Evolutionary conservation across 2,797 vertebrate genomes (phyloP), one percentile per base, ranked within the genome.

Genomic region (Miichthys miiuy): DNA sequence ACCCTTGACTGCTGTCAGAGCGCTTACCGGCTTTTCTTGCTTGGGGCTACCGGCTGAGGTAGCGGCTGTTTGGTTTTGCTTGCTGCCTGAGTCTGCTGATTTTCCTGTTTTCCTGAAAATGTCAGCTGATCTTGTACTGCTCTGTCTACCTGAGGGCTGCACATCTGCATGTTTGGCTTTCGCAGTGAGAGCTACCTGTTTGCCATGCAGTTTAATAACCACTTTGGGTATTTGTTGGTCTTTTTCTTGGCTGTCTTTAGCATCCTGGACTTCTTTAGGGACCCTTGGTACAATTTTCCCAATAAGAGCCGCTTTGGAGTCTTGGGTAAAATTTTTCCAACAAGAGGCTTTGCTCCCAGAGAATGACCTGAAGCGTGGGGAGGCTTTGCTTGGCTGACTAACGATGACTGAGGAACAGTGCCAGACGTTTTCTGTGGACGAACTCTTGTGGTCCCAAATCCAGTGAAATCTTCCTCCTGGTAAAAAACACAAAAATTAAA

Each of bases 401-500:
- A 84, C 13, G 64, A 73, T 5, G 81, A 70, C 62, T 76, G 81
- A 72, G 67, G 50, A 69, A 77, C 51, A 56, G 72, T 7, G 21
- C 30, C 65, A 71, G 78, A 65, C 0, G 65, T 44, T 80, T 86
- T 92, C 55, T 89, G 81, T 50, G 77, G 65, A 69, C 74, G 63
- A 63, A 73, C 72, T 80, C 81, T 71, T 67, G 80, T 55, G 56
- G 92, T 92, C 84, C 94, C 95, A 93, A 97, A 97, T 89, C 97
- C 97, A 87, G 89, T 87, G 88, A 97, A 97, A 73, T 94, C 94
- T 72, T 95, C 95, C 84, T 97, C 96, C 95, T 96, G 81, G 12
- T 81, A 81, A 72, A 67, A 38, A 78, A 69, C 9, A 87, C 5
- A 60, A n/a, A 69, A 50, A 83, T 3, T 3, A 4, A 3, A 58